Evolutionary conservation across 64 coral and sea anemone species (phyloP).

Genomic region (Montipora foliosa): DNA sequence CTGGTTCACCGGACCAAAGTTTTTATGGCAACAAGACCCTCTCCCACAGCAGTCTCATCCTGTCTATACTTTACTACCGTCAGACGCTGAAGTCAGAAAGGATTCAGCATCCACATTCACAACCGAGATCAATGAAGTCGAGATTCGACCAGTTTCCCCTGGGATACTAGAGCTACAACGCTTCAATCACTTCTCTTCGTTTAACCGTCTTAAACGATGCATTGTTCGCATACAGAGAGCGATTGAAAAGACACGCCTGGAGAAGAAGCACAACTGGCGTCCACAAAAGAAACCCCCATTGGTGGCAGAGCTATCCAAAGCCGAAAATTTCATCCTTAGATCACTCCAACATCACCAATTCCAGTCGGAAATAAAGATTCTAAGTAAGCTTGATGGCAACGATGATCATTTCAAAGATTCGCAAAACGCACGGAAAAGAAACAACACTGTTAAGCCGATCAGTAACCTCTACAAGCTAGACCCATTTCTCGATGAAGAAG

Average conservation of each 20-base stretch:
- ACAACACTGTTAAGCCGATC: conserved; percentile 19
- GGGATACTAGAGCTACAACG: conserved; percentile 31
- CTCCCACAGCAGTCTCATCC: neutral
- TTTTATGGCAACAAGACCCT: conserved; percentile 37
- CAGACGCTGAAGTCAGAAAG: conserved; percentile 36
- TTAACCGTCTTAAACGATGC: conserved; percentile 56
- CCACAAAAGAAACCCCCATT: conserved; percentile 32
- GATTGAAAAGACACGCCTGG: conserved; percentile 53
- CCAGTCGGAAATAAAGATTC: conserved; percentile 2
- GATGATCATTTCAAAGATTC: conserved; percentile 48
- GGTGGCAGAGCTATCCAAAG: conserved; percentile 45
- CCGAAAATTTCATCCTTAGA: conserved; percentile 19
- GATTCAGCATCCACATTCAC: neutral
- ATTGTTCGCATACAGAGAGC: conserved; percentile 66
- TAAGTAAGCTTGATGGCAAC: conserved; percentile 52
- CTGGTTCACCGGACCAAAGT: conserved; percentile 42
- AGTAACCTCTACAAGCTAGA: conserved; percentile 63
- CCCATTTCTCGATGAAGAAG: conserved; percentile 54
- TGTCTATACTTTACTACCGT: neutral
- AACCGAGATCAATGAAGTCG: neutral
- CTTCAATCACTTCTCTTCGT: conserved; percentile 51
- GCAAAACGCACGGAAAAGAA: conserved; percentile 22
- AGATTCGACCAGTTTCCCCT: neutral
- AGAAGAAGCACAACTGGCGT: conserved; percentile 81
- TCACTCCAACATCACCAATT: conserved; percentile 37